Evolutionary conservation across 2,113 vertebrate genomes (phyloP), one percentile per base, ranked within the genome.

Genomic region (Pachypanchax playfairii): DNA sequence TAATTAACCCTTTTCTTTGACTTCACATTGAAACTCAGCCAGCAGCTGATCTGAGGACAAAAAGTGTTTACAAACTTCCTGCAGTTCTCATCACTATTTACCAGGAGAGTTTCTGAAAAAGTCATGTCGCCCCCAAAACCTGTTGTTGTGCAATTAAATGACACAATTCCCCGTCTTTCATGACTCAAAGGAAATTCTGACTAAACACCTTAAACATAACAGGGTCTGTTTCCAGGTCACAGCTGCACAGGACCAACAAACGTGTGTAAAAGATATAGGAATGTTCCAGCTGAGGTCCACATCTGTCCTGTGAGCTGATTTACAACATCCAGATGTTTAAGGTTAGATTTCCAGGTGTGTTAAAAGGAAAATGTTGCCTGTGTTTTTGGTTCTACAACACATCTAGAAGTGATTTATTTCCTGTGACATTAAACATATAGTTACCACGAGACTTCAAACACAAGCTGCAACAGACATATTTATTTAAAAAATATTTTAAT

Each of bases 401-500:
- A 41, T n/a, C n/a, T n/a, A n/a, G n/a, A n/a, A n/a, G n/a, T n/a
- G n/a, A n/a, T n/a, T n/a, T n/a, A 17, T 6, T n/a, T 41, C 17
- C 38, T n/a, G 17, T 8, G 1, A 4, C 5, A 2, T 3, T 39
- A 15, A 39, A 5, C 14, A 5, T 35, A 4, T 36, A 12, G 35
- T 13, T 14, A 14, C 11, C 3, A 20, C 11, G 22, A 22, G 9
- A 18, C 18, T 44, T 44, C 42, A 44, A 44, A 44, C 36, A 39
- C 6, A 36, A 29, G 4, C 28, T n/a, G n/a, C n/a, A n/a, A n/a
- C n/a, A n/a, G n/a, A n/a, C n/a, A n/a, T n/a, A 49, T 78, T 91
- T 91, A 91, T 91, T 91, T 92, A 89, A 92, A 93, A 93, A 93
- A 93, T 93, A 93, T 90, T 93, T 93, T 93, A 93, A 92, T 93